Conservation (phyloP, 1,140 invertebrate genomes). For the Ericerus pela region DNA sequence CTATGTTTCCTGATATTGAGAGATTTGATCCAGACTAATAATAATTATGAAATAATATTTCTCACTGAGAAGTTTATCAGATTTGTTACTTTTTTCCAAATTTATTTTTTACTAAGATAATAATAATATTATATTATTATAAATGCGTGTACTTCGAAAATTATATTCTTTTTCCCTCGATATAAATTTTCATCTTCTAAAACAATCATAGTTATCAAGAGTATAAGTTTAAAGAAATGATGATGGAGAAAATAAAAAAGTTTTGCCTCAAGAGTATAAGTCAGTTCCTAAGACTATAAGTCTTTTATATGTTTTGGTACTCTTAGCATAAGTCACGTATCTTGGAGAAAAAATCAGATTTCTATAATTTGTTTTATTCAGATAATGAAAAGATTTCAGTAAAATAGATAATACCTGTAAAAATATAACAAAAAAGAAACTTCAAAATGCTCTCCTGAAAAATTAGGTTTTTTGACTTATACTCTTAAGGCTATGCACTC, state of each 20-base stretch:
- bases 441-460: constrained; percentile 1
- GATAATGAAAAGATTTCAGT: not conserved
- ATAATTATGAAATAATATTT: not conserved
- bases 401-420: not conserved
- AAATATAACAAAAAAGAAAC: not conserved
- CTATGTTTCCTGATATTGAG: not conserved
- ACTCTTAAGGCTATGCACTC: not conserved
- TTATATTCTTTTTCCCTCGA: too few species aligned
- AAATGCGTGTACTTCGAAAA: too few species aligned
- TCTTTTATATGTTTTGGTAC: not conserved
- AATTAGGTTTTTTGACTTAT: constrained; percentile 3
- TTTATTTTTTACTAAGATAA: not conserved
- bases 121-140: constrained; percentile 5
- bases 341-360: not conserved
- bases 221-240: not conserved
- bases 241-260: not conserved
- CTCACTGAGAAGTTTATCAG: not conserved
- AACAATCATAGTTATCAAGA: not conserved
- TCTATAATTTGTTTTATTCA: not conserved
- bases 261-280: not conserved
- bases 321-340: not conserved
- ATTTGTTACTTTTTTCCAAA: not conserved
- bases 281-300: not conserved
- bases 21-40: not conserved
- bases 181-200: too few species aligned